These are phyloP conservation scores for Epinephelus awoara DNA, from an alignment of 2,797 vertebrate genomes.

Conservation along the genomic window DNA sequence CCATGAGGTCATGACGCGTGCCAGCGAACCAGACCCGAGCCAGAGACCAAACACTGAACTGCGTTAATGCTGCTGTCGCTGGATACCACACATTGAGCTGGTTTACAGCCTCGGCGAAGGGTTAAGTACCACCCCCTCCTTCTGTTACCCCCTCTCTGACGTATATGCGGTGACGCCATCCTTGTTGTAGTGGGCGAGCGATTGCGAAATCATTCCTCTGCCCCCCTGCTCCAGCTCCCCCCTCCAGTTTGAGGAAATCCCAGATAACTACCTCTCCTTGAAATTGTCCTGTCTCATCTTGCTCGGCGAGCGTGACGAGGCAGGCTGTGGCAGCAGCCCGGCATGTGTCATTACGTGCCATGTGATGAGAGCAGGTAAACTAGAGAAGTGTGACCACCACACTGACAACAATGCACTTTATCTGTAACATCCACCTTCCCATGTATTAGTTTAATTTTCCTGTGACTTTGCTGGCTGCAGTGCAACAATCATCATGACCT, in stretches of 20 bases:
- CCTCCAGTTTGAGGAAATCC: conserved; percentile 73
- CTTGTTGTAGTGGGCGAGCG: conserved; percentile 54
- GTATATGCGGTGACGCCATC: conserved; percentile 66
- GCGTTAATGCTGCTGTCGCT: neutral
- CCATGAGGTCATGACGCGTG: neutral
- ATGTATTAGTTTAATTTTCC: neutral
- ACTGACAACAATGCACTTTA: neutral
- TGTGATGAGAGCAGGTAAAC: neutral
- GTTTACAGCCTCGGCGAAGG: neutral
- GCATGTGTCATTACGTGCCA: neutral
- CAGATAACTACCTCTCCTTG: conserved; percentile 53
- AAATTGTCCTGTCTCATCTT: conserved; percentile 28
- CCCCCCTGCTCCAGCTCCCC: conserved; percentile 11
- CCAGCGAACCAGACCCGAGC: neutral
- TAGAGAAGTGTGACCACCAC: neutral
- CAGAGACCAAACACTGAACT: neutral
- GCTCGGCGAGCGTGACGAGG: conserved; percentile 13
- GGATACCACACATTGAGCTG: conserved; percentile 7
- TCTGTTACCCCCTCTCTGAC: conserved; percentile 48
- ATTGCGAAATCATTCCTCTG: conserved; percentile 56
- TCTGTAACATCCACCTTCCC: neutral
- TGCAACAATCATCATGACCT: no score
- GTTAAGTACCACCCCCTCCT: conserved; percentile 28
- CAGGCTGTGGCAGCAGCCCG: neutral
- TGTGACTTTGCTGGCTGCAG: no score